Base-by-base conservation (phyloP, 2,113 vertebrate species). In the Pao palembangensis region DNA sequence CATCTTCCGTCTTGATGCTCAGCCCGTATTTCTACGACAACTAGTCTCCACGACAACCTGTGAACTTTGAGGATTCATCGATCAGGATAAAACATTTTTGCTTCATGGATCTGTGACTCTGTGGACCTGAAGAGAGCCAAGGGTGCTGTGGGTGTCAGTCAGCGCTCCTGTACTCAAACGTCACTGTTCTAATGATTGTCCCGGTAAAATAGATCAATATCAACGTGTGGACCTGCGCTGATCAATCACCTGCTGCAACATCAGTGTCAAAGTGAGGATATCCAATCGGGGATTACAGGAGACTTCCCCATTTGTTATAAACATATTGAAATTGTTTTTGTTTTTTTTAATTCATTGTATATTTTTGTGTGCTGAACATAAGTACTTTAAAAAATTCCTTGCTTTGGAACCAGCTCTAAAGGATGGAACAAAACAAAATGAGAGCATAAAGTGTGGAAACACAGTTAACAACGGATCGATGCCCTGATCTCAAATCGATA, bases 401-500 rank as follows among this genome's bases (percentile, higher is more conserved):
- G 16, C 43, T 43, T 43, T 43, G 10, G 41, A 43, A 43, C 1
- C 5, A 43, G 43, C 10, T 16, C 2, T 49, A 47, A 59, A 11
- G 17, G 17, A 56, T 18, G 47, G 8, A 23, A 28, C 19, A 58
- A 51, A 42, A 11, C 17, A 19, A 49, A n/a, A 19, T 3, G 8
- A 49, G 17, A 11, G n/a, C 18, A 2, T 18, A 18, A 18, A 49
- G 17, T 18, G 47, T 7, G 47, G n/a, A 18, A 19, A 18, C 5
- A 49, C n/a, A 49, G 44, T 17, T 17, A 16, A 7, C 10, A 19
- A 49, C 11, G 2, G 8, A 49, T 18, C 18, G 8, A 81, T 73
- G 43, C 46, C 23, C 58, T 23, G 34, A 58, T 77, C 31, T 53
- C 47, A 25, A 69, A 67, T 84, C 80, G 79, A 75, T 85, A 72